Evolutionary conservation across 2,888 invertebrate genomes (phyloP).

Genomic region (Drymonia ruficornis): DNA sequence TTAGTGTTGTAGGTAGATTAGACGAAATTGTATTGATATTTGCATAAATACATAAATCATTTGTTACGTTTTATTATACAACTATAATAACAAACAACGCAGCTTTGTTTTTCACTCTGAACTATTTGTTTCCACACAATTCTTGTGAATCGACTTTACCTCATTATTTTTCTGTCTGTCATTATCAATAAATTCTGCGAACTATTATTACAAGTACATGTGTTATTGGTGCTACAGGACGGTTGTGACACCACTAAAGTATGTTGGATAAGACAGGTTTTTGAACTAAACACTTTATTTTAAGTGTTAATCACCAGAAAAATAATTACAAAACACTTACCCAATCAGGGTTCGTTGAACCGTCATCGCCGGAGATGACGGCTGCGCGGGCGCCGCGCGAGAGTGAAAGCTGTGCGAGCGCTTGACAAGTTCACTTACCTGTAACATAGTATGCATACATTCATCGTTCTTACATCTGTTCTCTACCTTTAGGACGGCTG

Average conservation of each 20-base stretch:
- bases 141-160: no score
- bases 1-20: not conserved
- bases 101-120: not conserved
- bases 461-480: constrained; percentile 7
- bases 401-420: constrained; percentile 45
- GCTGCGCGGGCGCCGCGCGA: constrained; percentile 21
- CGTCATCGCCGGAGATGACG: constrained; percentile 12
- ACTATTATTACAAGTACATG: no score
- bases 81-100: no score
- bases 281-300: not conserved
- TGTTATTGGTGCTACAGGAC: no score
- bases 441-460: constrained; percentile 20
- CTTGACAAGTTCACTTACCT: constrained; percentile 44
- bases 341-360: constrained; percentile 24
- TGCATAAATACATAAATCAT: not conserved
- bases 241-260: no score
- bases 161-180: no score
- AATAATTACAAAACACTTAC: constrained; percentile 4
- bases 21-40: not conserved
- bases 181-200: no score
- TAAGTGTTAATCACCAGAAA: not conserved
- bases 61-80: not conserved
- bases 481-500: no score
- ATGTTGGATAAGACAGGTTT: not conserved
- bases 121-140: no score